phyloP scores from a whole-genome alignment of 2,888 invertebrate species.

The Drosophila setosimentum region DNA sequence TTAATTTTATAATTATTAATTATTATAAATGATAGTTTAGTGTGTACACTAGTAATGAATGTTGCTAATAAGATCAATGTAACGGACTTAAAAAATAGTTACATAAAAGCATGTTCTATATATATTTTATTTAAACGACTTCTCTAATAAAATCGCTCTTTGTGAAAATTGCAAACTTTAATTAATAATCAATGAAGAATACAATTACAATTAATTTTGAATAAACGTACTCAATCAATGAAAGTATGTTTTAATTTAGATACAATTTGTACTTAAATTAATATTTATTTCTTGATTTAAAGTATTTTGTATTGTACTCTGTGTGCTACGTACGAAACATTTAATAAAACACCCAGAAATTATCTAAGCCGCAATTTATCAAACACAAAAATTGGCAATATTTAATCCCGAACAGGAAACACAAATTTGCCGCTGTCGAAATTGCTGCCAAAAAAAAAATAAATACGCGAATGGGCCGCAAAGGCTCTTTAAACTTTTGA shows the following conservation, averaged over 20 bases:
- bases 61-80: background rate
- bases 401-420: conserved; percentile 56
- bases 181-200: background rate
- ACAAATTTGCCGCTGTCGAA: conserved; percentile 52
- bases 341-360: background rate
- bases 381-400: conserved; percentile 39
- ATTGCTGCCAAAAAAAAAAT: conserved; percentile 15
- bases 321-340: background rate
- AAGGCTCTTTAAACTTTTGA: conserved; percentile 60
- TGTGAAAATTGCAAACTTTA: background rate
- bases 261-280: background rate
- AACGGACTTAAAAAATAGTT: background rate
- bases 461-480: conserved; percentile 22
- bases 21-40: background rate
- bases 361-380: conserved; percentile 41
- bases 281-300: background rate
- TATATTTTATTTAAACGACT: background rate
- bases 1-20: no score
- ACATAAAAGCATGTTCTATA: background rate
- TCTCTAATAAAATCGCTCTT: background rate
- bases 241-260: background rate
- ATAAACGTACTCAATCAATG: background rate
- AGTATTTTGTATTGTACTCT: background rate
- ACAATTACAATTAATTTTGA: no score
- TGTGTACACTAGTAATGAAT: background rate